phyloP scores from a whole-genome alignment of 2,888 invertebrate genomes.

The Steromphala cineraria region DNA sequence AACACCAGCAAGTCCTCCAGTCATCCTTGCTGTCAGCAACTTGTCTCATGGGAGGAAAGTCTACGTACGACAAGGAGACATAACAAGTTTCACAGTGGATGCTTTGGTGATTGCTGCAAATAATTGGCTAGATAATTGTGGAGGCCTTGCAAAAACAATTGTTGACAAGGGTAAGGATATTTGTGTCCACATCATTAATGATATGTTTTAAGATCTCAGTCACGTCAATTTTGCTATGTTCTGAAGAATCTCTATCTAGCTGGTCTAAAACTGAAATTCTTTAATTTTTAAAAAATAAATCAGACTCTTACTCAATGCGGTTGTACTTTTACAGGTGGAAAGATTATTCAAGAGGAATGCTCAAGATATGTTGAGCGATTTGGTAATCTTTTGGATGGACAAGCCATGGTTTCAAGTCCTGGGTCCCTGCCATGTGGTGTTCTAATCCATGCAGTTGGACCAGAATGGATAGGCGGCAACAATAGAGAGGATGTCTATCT shows the following conservation, averaged over 20 bases:
- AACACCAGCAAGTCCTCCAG: background rate
- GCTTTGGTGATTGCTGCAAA: slow-evolving; percentile 47
- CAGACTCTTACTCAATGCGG: too few species aligned
- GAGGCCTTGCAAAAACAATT: slow-evolving; percentile 39
- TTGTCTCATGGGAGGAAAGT: background rate
- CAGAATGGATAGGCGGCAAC: slow-evolving; percentile 32
- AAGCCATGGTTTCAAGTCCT: slow-evolving; percentile 27
- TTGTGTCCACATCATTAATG: background rate
- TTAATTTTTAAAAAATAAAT: too few species aligned
- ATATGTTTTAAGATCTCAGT: too few species aligned
- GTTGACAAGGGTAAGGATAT: slow-evolving; percentile 30
- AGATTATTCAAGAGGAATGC: slow-evolving; percentile 47
- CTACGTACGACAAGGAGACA: slow-evolving; percentile 23
- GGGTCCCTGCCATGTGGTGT: slow-evolving; percentile 28
- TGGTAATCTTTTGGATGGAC: slow-evolving; percentile 25
- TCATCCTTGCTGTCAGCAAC: background rate
- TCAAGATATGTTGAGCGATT: slow-evolving; percentile 27
- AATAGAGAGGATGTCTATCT: slow-evolving; percentile 24
- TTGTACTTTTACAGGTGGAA: slow-evolving; percentile 40
- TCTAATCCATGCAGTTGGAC: slow-evolving; percentile 40
- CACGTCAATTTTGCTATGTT: too few species aligned
- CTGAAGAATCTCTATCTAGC: too few species aligned
- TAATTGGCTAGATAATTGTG: slow-evolving; percentile 30
- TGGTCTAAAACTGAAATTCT: too few species aligned
- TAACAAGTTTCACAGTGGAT: slow-evolving; percentile 31